Evolutionary conservation across 2,888 invertebrate species (phyloP), one percentile per base, ranked within the genome.

Genomic region (Apamea monoglypha): DNA sequence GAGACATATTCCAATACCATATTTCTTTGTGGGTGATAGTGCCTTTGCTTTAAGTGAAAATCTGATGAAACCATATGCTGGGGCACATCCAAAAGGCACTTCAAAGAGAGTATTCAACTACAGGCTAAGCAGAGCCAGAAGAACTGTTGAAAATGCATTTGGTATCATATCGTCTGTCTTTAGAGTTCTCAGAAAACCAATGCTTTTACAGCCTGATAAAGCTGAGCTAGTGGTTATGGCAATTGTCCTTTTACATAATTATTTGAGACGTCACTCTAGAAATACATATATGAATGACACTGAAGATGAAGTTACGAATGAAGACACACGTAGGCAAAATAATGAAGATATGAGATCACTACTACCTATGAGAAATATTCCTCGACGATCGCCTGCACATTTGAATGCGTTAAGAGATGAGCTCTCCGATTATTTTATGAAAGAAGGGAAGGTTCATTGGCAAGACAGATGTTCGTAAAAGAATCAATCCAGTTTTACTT

Each of bases 171-270:
- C 36, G 36, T 36, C 36, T 36, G 36, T 36, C 36, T 36, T 36
- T 36, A 36, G 36, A 36, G 36, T 36, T 36, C 36, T 36, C 36
- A 36, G 36, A 36, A 80, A 80, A 80, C 79, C 79, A 74, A 80
- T 80, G 74, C 79, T 71, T 75, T 71, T 74, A 75, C 59, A 79
- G 53, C 70, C 70, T 44, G 66, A 79, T 75, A 79, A 74, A 74
- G 74, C 79, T 66, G 79, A 79, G 53, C 32, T 75, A 64, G 74
- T 80, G 36, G 75, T 80, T 80, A 80, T 80, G 79, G 79, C 79
- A 67, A 78, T 78, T 73, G 73, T 68, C 47, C 78, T 73, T 73
- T 73, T 78, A 73, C 73, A 73, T 73, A 78, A 78, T 78, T 78
- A 73, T 78, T 78, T 78, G 73, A 78, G 73, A 78, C 71, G 50